Base-by-base conservation (phyloP, 2,888 invertebrate genomes). In the Monochamus alternatus region DNA sequence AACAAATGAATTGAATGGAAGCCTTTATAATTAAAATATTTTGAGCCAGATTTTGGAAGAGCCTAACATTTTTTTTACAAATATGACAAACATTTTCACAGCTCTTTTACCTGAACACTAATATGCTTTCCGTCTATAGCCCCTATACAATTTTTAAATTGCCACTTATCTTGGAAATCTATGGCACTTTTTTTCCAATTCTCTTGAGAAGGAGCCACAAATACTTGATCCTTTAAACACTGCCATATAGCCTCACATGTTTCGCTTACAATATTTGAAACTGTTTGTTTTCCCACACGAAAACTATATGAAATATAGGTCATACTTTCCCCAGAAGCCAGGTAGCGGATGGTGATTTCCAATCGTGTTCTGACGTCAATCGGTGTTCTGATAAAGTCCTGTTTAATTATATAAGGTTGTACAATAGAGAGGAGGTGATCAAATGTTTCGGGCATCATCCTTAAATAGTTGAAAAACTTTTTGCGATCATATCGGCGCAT, bases 401-500 rank as follows among this genome's bases (percentile, higher is more conserved):
- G 59, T 14, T 59, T 59, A 4, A 3, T 3, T 5, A 59, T 59
- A 10, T 59, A 10, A 22, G 69, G 65, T n/a, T 68, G 65, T 10
- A 76, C 65, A 58, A 69, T 30, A 10, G 22, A 31, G n/a, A 76
- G 44, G 31, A 76, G 38, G 1, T 63, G 31, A 32, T 66, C 32
- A 51, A 76, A 76, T 10, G 10, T 62, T 65, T 75, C 60, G 30
- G 51, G 12, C 4, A 38, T 10, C 76, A 73, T 76, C 44, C 76
- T 68, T 62, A 69, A 63, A 69, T 73, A 69, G 44, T 73, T 73
- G 10, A 73, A 64, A 69, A 66, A 73, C 64, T 73, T 73, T 58
- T 68, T 59, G 22, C n/a, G 44, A 47, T 73, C 76, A n/a, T 51
- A n/a, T n/a, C n/a, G n/a, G n/a, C n/a, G n/a, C 3, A 9, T 51